Evolutionary conservation across 1,140 invertebrate genomes (phyloP).

Genomic region (Diabrotica virgifera): DNA sequence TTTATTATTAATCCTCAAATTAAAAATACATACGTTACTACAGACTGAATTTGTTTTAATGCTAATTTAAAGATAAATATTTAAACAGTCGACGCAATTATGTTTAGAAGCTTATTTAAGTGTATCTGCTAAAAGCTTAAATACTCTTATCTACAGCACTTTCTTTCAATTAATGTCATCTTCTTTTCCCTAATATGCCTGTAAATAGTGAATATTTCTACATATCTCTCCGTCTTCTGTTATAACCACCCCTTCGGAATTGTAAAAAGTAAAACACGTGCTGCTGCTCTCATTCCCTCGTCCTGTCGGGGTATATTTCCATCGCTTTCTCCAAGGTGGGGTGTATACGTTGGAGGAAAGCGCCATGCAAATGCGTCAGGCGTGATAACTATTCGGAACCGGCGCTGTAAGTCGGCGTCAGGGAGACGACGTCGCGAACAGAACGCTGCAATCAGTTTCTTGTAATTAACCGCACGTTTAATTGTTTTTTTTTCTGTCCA

Average conservation of each 20-base stretch:
- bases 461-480: constrained; percentile 39
- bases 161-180: constrained; percentile 18
- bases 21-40: no score
- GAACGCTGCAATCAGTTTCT: constrained; percentile 42
- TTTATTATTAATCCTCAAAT: no score
- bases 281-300: constrained; percentile 27
- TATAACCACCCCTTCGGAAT: constrained; percentile 27
- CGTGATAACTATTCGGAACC: constrained; percentile 46
- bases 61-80: no score
- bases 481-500: constrained; percentile 14
- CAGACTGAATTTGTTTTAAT: no score
- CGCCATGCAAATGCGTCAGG: constrained; percentile 48
- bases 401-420: constrained; percentile 43
- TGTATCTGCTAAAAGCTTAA: no score
- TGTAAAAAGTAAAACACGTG: constrained; percentile 37
- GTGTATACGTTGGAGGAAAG: constrained; percentile 33
- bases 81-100: no score
- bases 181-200: constrained; percentile 16
- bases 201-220: constrained; percentile 20
- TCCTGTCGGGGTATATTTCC: constrained; percentile 23
- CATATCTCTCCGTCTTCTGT: constrained; percentile 12
- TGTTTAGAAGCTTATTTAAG: no score
- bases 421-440: constrained; percentile 42
- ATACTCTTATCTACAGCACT: constrained; percentile 7
- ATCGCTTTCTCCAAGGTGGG: constrained; percentile 36